phyloP scores from a whole-genome alignment of 2,888 invertebrate species.

The Nomada goodeniana region DNA sequence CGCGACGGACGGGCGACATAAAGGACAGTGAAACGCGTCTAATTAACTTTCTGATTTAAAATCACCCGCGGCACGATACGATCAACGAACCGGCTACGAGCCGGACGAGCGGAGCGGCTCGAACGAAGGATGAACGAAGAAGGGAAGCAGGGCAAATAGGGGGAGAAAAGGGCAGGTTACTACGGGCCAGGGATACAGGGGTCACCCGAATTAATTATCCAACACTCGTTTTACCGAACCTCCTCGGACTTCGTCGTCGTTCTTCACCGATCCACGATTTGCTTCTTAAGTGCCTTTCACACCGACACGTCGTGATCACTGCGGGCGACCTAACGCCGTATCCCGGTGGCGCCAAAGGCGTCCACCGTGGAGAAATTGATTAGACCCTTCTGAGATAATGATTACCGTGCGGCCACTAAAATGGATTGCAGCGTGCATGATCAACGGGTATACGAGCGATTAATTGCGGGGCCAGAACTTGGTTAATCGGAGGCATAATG shows the following conservation, averaged over 20 bases:
- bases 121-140: slow-evolving; percentile 11
- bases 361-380: slow-evolving; percentile 11
- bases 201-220: slow-evolving; percentile 80
- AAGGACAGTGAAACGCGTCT: slow-evolving; percentile 79
- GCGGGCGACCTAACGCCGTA: neutral
- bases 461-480: neutral
- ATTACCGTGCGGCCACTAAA: neutral
- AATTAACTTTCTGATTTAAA: slow-evolving; percentile 83
- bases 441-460: slow-evolving; percentile 6
- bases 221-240: slow-evolving; percentile 75
- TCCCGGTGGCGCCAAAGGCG: slow-evolving; percentile 30
- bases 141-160: slow-evolving; percentile 13
- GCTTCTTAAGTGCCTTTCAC: slow-evolving; percentile 57
- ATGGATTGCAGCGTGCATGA: neutral
- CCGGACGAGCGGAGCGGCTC: neutral
- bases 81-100: slow-evolving; percentile 65
- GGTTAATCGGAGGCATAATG: slow-evolving; percentile 3
- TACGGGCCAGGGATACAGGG: slow-evolving; percentile 65
- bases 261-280: slow-evolving; percentile 54
- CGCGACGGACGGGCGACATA: slow-evolving; percentile 68
- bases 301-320: slow-evolving; percentile 46
- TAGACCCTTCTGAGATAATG: neutral
- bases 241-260: slow-evolving; percentile 40
- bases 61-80: slow-evolving; percentile 78
- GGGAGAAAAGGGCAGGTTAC: slow-evolving; percentile 46